phyloP scores from a whole-genome alignment of 2,888 invertebrate genomes.

The Agapostemon virescens region DNA sequence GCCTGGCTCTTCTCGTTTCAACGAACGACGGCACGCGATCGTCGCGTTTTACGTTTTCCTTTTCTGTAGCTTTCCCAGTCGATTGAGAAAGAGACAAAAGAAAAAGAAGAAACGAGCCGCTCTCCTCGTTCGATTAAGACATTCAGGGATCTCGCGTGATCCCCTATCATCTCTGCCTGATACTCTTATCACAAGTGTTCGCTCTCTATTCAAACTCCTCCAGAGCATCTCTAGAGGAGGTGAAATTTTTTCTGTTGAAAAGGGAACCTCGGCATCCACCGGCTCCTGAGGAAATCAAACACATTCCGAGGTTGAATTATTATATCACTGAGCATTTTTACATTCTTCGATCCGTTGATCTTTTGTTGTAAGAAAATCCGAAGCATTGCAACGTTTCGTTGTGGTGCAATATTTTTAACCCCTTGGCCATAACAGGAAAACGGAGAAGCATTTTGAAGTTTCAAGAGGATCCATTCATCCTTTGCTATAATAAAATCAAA shows the following conservation, averaged over 20 bases:
- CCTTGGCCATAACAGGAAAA: no score
- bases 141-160: conserved; percentile 38
- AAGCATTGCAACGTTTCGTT: no score
- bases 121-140: neutral
- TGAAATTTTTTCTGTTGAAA: neutral
- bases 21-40: conserved; percentile 27
- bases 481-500: no score
- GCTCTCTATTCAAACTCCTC: neutral
- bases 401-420: no score
- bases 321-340: no score
- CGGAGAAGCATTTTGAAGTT: no score
- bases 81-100: neutral
- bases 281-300: neutral
- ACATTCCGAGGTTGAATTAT: neutral
- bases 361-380: no score
- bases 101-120: neutral
- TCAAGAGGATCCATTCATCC: no score
- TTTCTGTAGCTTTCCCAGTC: no score
- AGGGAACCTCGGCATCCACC: neutral
- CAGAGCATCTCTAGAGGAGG: neutral
- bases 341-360: no score
- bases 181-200: neutral
- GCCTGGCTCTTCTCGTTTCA: conserved; percentile 3
- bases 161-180: neutral
- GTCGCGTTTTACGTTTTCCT: conserved; percentile 29